These are phyloP conservation scores for Trachelus iudaicus DNA, from an alignment of 2,888 invertebrate genomes.

Conservation along the genomic window DNA sequence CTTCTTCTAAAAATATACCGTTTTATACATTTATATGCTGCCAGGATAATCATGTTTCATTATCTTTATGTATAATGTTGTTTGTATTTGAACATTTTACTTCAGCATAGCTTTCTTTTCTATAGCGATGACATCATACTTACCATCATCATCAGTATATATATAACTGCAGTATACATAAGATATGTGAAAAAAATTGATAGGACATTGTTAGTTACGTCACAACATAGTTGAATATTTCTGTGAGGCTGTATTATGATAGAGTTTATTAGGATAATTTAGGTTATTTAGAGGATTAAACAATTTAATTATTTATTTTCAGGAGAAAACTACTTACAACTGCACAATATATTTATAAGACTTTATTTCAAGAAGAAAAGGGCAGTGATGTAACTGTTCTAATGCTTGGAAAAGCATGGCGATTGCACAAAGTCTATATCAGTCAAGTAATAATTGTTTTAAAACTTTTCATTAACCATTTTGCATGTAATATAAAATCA, in stretches of 20 bases:
- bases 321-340: conserved; percentile 78
- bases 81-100: not conserved
- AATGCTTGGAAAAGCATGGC: conserved; percentile 79
- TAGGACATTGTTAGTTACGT: not conserved
- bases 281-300: conserved; percentile 25
- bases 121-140: not conserved
- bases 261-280: conserved; percentile 1
- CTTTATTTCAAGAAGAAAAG: conserved; percentile 79
- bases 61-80: not conserved
- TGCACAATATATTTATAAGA: conserved; percentile 82
- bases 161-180: not conserved
- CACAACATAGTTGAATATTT: not conserved
- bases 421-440: conserved; percentile 81
- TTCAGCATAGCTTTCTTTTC: not conserved
- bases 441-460: conserved; percentile 68
- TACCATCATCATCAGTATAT: not conserved
- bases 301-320: conserved; percentile 29
- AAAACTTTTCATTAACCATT: not conserved
- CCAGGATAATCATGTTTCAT: not conserved
- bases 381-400: conserved; percentile 80
- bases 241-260: not conserved
- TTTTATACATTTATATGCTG: not conserved
- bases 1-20: not conserved
- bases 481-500: conserved; percentile 10
- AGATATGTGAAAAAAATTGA: not conserved